Percentiles rank a stretch among this genome's conserved stretches.
These are phyloP conservation scores for Gila orcuttii DNA, from an alignment of 2,113 vertebrate species.

Conservation along the genomic window DNA sequence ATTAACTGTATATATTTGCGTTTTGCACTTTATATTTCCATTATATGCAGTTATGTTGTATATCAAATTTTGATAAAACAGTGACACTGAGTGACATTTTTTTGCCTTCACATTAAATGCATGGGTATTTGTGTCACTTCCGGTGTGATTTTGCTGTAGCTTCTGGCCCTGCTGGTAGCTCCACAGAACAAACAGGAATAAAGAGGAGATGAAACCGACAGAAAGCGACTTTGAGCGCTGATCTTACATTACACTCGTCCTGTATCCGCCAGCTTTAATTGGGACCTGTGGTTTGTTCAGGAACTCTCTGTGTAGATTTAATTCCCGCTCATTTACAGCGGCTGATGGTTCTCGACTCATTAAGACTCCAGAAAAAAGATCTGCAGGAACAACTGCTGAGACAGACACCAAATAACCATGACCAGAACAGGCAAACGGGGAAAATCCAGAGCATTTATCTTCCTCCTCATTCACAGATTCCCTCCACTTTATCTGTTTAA, in stretches of 20 bases:
- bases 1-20: no score
- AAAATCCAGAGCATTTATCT: constrained; percentile 66
- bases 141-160: no score
- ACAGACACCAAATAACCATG: not conserved
- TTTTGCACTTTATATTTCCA: no score
- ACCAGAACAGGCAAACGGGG: constrained; percentile 21
- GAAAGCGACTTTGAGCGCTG: not conserved
- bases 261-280: not conserved
- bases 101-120: no score
- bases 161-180: no score
- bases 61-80: no score
- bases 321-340: not conserved
- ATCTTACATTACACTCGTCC: not conserved
- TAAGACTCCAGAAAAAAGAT: not conserved
- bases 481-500: constrained; percentile 3
- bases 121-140: no score
- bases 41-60: no score
- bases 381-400: constrained; percentile 6
- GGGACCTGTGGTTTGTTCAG: not conserved
- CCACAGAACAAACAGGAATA: no score
- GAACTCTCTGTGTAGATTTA: not conserved
- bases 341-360: not conserved
- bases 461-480: not conserved
- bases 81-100: no score
- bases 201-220: no score